Evolutionary conservation across 2,797 vertebrate genomes (phyloP), one percentile per base, ranked within the genome.

Genomic region (Vireo griseus): DNA sequence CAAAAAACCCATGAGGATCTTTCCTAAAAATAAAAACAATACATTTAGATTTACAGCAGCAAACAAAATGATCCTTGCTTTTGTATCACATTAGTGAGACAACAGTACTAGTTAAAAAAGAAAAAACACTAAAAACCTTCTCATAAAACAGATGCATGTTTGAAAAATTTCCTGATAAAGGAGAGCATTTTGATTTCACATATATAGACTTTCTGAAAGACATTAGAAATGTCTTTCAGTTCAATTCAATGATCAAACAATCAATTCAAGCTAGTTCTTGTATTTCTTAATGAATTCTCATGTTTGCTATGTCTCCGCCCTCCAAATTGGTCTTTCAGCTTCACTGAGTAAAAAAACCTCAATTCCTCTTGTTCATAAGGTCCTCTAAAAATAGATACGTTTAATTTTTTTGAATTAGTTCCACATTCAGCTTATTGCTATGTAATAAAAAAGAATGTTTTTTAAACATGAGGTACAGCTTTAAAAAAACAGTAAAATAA

Each of bases 1-100:
- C 98, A 95, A 99, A 99, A 97, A 99, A 99, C 25, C 99, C 99
- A 85, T 99, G 99, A 84, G 98, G 98, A 94, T 99, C 99, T 98
- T 99, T 99, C 97, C 99, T 99, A 97, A 90, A 97, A 98, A 92
- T 66, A 89, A 95, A 88, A 95, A 86, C 19, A 76, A 83, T 54
- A 80, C 10, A 57, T 28, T 50, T 17, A 58, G 35, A 89, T 71
- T 18, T 66, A 25, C 19, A 54, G 33, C 25, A 45, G 17, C 15
- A 69, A 67, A 69, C 13, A 59, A 86, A 72, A 73, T 7, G 1
- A n/a, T 66, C 2, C 10, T 13, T 71, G 21, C 6, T 85, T 76
- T 75, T 44, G 28, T 10, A 74, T 31, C 22, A 71, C 14, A 37
- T 31, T 71, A 79, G 44, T 15, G 11, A 39, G 26, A 76, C 14